phyloP scores from a whole-genome alignment of 2,113 vertebrate genomes.

The Notothenia rossii region DNA sequence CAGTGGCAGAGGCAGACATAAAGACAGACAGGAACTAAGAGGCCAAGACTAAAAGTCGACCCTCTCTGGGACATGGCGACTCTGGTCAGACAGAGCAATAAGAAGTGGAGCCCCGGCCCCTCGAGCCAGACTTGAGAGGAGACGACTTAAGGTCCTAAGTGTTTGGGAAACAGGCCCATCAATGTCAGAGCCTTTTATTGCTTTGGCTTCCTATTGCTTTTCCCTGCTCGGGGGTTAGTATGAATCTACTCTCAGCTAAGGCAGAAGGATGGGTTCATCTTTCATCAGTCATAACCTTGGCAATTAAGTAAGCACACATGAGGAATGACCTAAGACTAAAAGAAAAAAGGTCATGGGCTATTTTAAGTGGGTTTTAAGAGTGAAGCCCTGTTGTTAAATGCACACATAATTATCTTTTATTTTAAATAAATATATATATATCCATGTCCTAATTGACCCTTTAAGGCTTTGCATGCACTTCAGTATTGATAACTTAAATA shows the following conservation, averaged over 20 bases:
- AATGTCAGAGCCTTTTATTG: slow-evolving; percentile 82
- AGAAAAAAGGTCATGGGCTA: slow-evolving; percentile 44
- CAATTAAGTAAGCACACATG: slow-evolving; percentile 70
- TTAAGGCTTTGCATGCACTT: not conserved
- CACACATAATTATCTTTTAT: not conserved
- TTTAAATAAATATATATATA: not conserved
- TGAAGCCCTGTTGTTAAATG: slow-evolving; percentile 12
- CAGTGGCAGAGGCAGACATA: slow-evolving; percentile 38
- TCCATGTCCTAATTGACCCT: not conserved
- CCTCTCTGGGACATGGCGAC: slow-evolving; percentile 71
- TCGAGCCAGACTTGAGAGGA: slow-evolving; percentile 74
- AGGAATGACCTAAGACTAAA: slow-evolving; percentile 59
- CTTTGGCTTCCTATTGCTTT: slow-evolving; percentile 82
- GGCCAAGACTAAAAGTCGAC: slow-evolving; percentile 58
- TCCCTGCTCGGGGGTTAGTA: slow-evolving; percentile 71
- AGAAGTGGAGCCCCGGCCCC: slow-evolving; percentile 68
- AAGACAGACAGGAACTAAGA: slow-evolving; percentile 65
- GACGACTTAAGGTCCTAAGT: slow-evolving; percentile 74
- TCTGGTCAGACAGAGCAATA: slow-evolving; percentile 78
- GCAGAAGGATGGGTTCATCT: slow-evolving; percentile 62
- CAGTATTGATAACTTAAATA: not conserved
- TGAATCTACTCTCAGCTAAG: slow-evolving; percentile 56
- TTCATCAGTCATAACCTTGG: slow-evolving; percentile 72
- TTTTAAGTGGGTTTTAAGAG: slow-evolving; percentile 34
- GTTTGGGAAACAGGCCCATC: slow-evolving; percentile 82